phyloP scores from a whole-genome alignment of 2,888 invertebrate genomes.

The Hirtodrosophila alboralis region DNA sequence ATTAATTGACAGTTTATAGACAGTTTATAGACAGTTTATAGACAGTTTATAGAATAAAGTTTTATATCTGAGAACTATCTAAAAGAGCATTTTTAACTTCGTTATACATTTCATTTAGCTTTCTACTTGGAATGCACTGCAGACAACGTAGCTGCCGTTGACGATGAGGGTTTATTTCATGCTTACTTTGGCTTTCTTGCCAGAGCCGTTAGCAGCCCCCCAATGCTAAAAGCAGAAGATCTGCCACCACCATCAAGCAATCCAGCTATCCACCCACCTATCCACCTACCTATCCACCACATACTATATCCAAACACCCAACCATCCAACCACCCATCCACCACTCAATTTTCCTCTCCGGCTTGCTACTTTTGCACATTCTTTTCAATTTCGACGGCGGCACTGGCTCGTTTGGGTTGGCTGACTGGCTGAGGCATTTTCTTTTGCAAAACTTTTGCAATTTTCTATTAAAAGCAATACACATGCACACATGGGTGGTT shows the following conservation, averaged over 20 bases:
- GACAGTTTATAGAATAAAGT: no score
- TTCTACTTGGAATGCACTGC: slow-evolving; percentile 35
- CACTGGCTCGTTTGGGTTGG: slow-evolving; percentile 64
- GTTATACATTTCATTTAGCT: background rate
- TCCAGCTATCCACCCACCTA: slow-evolving; percentile 5
- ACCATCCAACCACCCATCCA: slow-evolving; percentile 18
- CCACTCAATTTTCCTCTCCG: slow-evolving; percentile 43
- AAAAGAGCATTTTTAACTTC: slow-evolving; percentile 33
- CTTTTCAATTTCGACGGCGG: slow-evolving; percentile 76
- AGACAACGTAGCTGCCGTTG: slow-evolving; percentile 63
- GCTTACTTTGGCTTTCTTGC: slow-evolving; percentile 76
- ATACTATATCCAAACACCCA: slow-evolving; percentile 1
- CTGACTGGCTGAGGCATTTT: slow-evolving; percentile 74
- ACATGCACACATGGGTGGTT: slow-evolving; percentile 60
- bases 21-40: no score
- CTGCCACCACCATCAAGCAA: slow-evolving; percentile 30
- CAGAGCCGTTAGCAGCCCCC: slow-evolving; percentile 45
- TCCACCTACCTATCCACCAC: background rate
- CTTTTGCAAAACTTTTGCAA: slow-evolving; percentile 80
- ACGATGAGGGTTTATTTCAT: slow-evolving; percentile 74
- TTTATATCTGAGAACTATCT: no score
- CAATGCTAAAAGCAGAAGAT: slow-evolving; percentile 33
- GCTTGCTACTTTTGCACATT: slow-evolving; percentile 78
- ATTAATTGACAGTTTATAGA: no score
- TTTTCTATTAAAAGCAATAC: slow-evolving; percentile 80